A percentile compares a stretch with the other conserved stretches of the same genome.
Conservation (phyloP, 2,888 invertebrate species). For the Rhodophaea formosa region DNA sequence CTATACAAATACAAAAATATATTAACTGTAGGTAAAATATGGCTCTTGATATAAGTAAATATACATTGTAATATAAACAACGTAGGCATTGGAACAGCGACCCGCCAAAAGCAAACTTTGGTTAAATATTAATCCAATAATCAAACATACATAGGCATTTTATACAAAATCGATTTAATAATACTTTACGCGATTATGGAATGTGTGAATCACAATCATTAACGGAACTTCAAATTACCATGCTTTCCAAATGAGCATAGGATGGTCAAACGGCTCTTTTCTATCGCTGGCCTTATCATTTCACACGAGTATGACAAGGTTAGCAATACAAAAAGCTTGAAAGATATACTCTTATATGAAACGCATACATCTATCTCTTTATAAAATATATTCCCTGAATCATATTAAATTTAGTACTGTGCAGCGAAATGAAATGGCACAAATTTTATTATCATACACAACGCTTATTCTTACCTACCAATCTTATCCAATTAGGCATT, state of each 20-base stretch:
- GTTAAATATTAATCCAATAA: slow-evolving; percentile 33
- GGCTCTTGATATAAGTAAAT: slow-evolving; percentile 45
- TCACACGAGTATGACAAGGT: no score
- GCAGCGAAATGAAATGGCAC: slow-evolving; percentile 69
- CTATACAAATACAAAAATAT: slow-evolving; percentile 74
- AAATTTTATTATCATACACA: slow-evolving; percentile 61
- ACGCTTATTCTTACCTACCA: slow-evolving; percentile 34
- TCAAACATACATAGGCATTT: slow-evolving; percentile 20
- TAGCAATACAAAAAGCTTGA: no score
- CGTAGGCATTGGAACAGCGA: slow-evolving; percentile 40
- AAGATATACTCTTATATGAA: no score
- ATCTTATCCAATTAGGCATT: slow-evolving; percentile 25
- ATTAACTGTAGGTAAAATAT: slow-evolving; percentile 65
- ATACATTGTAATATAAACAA: slow-evolving; percentile 44
- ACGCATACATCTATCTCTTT: slow-evolving; percentile 6
- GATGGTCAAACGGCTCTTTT: no score
- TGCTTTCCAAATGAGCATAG: no score
- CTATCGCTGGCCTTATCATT: no score
- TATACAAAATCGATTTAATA: slow-evolving; percentile 19
- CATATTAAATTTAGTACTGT: slow-evolving; percentile 35
- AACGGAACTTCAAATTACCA: slow-evolving; percentile 22
- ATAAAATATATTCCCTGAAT: slow-evolving; percentile 15
- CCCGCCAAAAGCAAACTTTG: slow-evolving; percentile 48
- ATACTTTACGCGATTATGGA: slow-evolving; percentile 44
- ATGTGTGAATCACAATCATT: slow-evolving; percentile 64